Conservation (phyloP, 2,797 vertebrate species). For the Rhinichthys osculus region DNA sequence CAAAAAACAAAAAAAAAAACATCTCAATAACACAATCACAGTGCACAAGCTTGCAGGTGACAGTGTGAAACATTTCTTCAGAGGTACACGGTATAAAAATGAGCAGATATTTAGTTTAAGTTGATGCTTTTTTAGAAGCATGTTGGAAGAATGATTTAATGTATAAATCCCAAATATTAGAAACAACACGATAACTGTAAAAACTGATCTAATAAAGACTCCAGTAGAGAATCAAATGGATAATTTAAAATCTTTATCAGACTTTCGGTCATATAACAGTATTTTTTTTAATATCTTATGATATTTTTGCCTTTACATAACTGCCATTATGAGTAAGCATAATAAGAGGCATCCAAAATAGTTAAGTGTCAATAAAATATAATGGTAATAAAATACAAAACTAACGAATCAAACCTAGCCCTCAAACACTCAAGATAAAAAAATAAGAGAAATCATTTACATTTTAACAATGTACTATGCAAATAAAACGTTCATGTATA, state of each 20-base stretch:
- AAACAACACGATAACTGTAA: slow-evolving; percentile 38
- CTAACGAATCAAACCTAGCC: slow-evolving; percentile 79
- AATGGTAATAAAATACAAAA: slow-evolving; percentile 81
- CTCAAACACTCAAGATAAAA: slow-evolving; percentile 69
- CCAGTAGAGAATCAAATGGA: slow-evolving; percentile 16
- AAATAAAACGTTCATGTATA: slow-evolving; percentile 70
- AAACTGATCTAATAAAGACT: slow-evolving; percentile 23
- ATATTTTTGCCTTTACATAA: slow-evolving; percentile 36
- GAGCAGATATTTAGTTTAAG: slow-evolving; percentile 46
- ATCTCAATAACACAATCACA: slow-evolving; percentile 94
- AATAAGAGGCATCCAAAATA: slow-evolving; percentile 59
- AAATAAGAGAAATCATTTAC: slow-evolving; percentile 77
- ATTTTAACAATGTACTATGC: slow-evolving; percentile 80
- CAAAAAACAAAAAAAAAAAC: slow-evolving; percentile 82
- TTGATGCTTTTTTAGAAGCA: slow-evolving; percentile 60
- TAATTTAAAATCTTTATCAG: slow-evolving; percentile 8
- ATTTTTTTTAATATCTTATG: slow-evolving; percentile 1
- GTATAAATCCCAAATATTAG: slow-evolving; percentile 44
- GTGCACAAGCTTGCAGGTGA: slow-evolving; percentile 98
- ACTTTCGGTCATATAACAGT: slow-evolving; percentile 3
- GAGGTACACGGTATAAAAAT: slow-evolving; percentile 64
- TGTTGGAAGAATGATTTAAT: slow-evolving; percentile 49
- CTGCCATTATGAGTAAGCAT: slow-evolving; percentile 15
- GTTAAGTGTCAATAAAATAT: slow-evolving; percentile 70
- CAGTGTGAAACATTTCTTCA: slow-evolving; percentile 73